Percentiles rank a stretch among this genome's conserved stretches.
These are phyloP conservation scores for Dyspetes luteomarginatus DNA, from an alignment of 2,888 invertebrate genomes.

Conservation along the genomic window DNA sequence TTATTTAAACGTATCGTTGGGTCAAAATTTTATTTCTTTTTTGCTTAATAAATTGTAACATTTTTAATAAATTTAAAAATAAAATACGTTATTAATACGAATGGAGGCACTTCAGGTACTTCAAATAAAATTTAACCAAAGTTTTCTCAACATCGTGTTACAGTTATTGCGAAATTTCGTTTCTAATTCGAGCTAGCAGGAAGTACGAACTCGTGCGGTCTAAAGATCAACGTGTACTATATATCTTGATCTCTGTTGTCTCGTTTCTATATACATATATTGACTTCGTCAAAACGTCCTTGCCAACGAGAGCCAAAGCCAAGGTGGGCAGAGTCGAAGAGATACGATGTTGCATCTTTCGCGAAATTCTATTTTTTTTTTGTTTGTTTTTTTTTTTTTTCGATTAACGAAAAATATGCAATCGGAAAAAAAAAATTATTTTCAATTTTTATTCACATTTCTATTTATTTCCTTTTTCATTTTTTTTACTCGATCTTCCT, in stretches of 20 bases:
- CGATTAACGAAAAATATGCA: neutral
- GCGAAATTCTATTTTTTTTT: neutral
- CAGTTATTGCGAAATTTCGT: conserved; percentile 50
- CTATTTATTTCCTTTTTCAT: neutral
- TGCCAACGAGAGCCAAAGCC: conserved; percentile 49
- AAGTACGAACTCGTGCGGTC: conserved; percentile 45
- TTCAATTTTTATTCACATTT: neutral
- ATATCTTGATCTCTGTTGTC: conserved; percentile 14
- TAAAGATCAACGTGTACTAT: conserved; percentile 37
- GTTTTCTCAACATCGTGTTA: neutral
- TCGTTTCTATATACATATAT: conserved; percentile 9
- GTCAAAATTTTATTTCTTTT: too few relatives aligned
- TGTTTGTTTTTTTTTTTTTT: too few relatives aligned
- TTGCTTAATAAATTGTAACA: neutral
- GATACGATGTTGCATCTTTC: neutral
- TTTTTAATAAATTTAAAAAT: neutral
- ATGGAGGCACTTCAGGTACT: neutral
- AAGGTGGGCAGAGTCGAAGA: conserved; percentile 46
- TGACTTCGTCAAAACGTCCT: conserved; percentile 20
- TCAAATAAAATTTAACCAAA: neutral
- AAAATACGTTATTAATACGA: neutral
- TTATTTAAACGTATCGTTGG: too few relatives aligned
- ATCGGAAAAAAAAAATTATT: neutral
- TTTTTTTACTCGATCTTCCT: conserved; percentile 5
- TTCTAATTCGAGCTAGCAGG: conserved; percentile 56